A percentile compares a stretch with the other conserved stretches of the same genome.
Conservation (phyloP, 92 coral and sea anemone species). For the Zoanthus solanderi region DNA sequence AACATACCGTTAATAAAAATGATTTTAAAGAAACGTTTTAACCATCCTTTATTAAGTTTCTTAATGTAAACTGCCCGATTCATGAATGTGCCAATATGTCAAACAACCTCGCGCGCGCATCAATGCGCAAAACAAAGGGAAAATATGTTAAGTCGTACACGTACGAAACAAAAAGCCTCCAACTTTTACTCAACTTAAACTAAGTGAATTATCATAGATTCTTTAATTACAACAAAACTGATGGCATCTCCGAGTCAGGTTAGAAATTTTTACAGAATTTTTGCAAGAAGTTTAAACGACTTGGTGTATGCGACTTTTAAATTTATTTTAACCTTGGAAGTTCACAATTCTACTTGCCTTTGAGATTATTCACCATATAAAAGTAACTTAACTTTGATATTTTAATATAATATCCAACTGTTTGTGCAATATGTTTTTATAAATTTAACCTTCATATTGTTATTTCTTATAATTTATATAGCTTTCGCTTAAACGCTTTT, state of each 20-base stretch:
- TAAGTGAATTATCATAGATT: background rate
- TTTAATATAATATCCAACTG: too few relatives aligned
- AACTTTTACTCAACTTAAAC: background rate
- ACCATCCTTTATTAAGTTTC: background rate
- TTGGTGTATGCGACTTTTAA: too few relatives aligned
- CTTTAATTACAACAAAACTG: background rate
- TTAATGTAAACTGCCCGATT: background rate
- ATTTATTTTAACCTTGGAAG: too few relatives aligned
- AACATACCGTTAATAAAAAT: too few relatives aligned
- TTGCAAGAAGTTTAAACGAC: too few relatives aligned
- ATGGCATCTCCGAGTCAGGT: constrained; percentile 3
- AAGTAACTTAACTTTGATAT: too few relatives aligned
- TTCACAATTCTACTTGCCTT: too few relatives aligned
- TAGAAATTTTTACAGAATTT: background rate
- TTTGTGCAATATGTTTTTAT: too few relatives aligned
- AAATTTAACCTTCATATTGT: too few relatives aligned
- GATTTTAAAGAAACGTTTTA: background rate
- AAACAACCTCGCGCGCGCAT: constrained; percentile 4
- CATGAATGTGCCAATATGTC: background rate
- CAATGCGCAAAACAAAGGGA: background rate
- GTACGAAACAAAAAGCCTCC: background rate
- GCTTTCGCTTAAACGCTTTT: too few relatives aligned
- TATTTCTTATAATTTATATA: too few relatives aligned
- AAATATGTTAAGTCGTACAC: background rate
- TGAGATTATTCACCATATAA: too few relatives aligned